Base-by-base conservation (phyloP, 2,113 vertebrate genomes). In the Takifugu bimaculatus region DNA sequence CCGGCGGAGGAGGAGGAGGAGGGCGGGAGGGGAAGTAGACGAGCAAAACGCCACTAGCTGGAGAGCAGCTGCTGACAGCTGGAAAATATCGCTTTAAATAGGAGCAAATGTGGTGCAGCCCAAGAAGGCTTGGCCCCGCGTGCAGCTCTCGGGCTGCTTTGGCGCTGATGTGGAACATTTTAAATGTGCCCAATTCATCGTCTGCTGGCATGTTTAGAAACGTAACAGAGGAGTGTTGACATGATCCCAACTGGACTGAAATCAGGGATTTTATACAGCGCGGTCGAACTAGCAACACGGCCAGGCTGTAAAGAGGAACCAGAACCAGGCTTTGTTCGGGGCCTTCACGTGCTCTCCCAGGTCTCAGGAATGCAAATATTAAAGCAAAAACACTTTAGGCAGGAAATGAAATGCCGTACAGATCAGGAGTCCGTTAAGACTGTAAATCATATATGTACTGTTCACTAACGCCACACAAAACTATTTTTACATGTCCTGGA, bases 81-180 rank as follows among this genome's bases (percentile, higher is more conserved):
- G 79, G 76, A 79, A 84, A 86, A 86, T 84, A 81, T 78, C 68
- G 64, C 84, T 88, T 89, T 86, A 88, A 90, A 86, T 69, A 73
- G 84, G 76, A 69, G 79, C 82, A 79, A 84, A 79, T 87, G 85
- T 75, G 81, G 82, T 35, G 54, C 57, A 73, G 78, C 52, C 35
- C 15, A 44, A 63, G 57, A 73, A 68, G 65, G 68, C 62, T 63
- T 50, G 49, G 74, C 74, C 75, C 58, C 71, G 74, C 62, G 73
- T 75, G 78, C 70, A 72, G 74, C 70, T 59, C 81, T 79, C 71
- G 75, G 50, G 60, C 75, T 70, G 55, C 61, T 14, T 52, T 75
- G 67, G 65, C 69, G 68, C 81, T 75, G 60, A 72, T 67, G 75
- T 77, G 59, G 20, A 50, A n/a, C 48, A 20, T 50, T 50, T 50